phyloP scores from a whole-genome alignment of 2,797 vertebrate species.

The Coluber constrictor region DNA sequence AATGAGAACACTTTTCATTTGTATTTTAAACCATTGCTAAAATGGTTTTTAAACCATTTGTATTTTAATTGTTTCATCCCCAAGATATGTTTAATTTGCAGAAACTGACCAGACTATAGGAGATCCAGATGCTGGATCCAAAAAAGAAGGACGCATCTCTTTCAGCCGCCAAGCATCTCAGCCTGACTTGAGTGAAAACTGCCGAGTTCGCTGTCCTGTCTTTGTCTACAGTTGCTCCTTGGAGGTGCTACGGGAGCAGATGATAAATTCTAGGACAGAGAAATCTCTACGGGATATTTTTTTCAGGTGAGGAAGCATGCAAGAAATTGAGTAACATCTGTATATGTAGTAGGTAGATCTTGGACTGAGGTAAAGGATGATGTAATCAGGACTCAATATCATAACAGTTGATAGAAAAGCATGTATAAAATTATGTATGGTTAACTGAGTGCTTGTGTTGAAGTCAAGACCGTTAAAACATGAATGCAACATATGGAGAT shows the following conservation, averaged over 20 bases:
- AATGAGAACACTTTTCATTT: background rate
- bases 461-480: background rate
- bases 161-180: slow-evolving; percentile 79
- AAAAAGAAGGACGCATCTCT: slow-evolving; percentile 73
- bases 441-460: background rate
- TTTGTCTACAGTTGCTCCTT: slow-evolving; percentile 94
- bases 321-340: background rate
- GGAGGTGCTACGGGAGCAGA: slow-evolving; percentile 86
- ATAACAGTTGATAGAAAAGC: no score
- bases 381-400: background rate
- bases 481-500: background rate
- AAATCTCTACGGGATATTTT: slow-evolving; percentile 82
- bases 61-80: background rate
- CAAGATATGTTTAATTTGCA: slow-evolving; percentile 42
- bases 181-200: slow-evolving; percentile 72
- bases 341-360: background rate
- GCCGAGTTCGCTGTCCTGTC: slow-evolving; percentile 84
- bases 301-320: slow-evolving; percentile 77
- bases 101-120: slow-evolving; percentile 72
- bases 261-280: slow-evolving; percentile 78
- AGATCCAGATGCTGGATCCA: slow-evolving; percentile 75
- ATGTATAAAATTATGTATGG: background rate
- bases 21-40: background rate
- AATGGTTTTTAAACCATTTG: background rate
- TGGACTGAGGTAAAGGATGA: no score